Conservation (phyloP, 2,888 invertebrate species). For the Cantharis lateralis region DNA sequence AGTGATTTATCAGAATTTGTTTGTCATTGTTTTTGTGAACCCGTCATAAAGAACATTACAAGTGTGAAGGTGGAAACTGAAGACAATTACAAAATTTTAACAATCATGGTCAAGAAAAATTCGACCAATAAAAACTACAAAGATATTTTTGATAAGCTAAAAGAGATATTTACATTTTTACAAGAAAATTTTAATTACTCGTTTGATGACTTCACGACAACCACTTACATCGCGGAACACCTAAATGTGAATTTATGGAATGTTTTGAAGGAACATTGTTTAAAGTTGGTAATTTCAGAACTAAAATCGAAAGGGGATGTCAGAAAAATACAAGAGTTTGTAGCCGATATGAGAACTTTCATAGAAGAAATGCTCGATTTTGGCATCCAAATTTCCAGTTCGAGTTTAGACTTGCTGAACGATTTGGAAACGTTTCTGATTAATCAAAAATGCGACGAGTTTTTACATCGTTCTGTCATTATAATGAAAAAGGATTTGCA, state of each 20-base stretch:
- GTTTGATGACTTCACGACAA: slow-evolving; percentile 56
- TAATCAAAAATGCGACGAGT: slow-evolving; percentile 74
- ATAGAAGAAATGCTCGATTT: not conserved
- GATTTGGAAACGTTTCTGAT: slow-evolving; percentile 78
- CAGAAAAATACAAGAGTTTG: not conserved
- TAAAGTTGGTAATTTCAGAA: not conserved
- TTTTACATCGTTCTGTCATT: slow-evolving; percentile 68
- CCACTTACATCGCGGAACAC: slow-evolving; percentile 59
- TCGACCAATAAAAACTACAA: slow-evolving; percentile 57
- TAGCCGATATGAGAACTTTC: not conserved
- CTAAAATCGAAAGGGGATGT: not conserved
- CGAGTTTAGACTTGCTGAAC: slow-evolving; percentile 70
- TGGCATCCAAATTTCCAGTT: slow-evolving; percentile 55
- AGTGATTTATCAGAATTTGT: slow-evolving; percentile 64
- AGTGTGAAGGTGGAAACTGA: slow-evolving; percentile 55
- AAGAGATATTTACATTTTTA: slow-evolving; percentile 63
- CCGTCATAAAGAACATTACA: slow-evolving; percentile 61
- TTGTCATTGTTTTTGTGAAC: slow-evolving; percentile 61
- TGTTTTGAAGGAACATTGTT: not conserved
- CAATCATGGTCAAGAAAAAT: slow-evolving; percentile 54
- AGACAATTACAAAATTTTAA: slow-evolving; percentile 38
- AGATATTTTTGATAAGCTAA: slow-evolving; percentile 63
- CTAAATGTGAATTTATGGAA: not conserved
- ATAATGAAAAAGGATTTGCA: slow-evolving; percentile 84
- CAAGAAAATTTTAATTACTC: slow-evolving; percentile 60